Conservation (phyloP, 2,113 vertebrate genomes). For the Zapus hudsonius region DNA sequence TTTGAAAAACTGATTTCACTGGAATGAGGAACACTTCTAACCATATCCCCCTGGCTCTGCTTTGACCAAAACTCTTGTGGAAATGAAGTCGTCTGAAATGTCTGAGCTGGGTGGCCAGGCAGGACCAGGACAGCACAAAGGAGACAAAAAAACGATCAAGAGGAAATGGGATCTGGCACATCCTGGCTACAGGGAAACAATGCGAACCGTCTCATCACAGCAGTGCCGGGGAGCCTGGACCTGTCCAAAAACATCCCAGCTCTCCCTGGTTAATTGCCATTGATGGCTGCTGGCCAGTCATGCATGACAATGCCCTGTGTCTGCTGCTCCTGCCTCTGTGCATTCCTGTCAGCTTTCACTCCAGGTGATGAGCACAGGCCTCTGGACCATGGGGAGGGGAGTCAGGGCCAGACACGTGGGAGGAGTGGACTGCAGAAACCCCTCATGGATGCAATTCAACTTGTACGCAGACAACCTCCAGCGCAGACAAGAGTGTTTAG, state of each 20-base stretch:
- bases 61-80: background rate
- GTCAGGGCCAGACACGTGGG: background rate
- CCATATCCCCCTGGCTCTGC: background rate
- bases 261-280: conserved; percentile 88
- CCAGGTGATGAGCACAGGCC: conserved; percentile 86
- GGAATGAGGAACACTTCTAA: background rate
- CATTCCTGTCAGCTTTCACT: conserved; percentile 91
- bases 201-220: conserved; percentile 88
- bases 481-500: background rate
- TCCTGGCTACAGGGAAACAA: conserved; percentile 87
- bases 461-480: conserved; percentile 58
- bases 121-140: conserved; percentile 71
- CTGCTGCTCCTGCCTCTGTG: conserved; percentile 87
- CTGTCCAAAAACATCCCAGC: conserved; percentile 90
- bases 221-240: conserved; percentile 90
- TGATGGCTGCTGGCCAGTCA: conserved; percentile 90
- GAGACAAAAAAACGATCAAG: conserved; percentile 86
- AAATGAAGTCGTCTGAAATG: conserved; percentile 58
- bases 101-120: background rate
- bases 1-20: background rate
- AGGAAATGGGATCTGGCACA: conserved; percentile 85
- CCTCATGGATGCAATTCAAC: conserved; percentile 75
- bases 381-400: conserved; percentile 73
- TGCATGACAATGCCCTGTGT: conserved; percentile 86
- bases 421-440: background rate